These are phyloP conservation scores for Calcarius lapponicus DNA, from an alignment of 2,797 vertebrate species.

Conservation along the genomic window DNA sequence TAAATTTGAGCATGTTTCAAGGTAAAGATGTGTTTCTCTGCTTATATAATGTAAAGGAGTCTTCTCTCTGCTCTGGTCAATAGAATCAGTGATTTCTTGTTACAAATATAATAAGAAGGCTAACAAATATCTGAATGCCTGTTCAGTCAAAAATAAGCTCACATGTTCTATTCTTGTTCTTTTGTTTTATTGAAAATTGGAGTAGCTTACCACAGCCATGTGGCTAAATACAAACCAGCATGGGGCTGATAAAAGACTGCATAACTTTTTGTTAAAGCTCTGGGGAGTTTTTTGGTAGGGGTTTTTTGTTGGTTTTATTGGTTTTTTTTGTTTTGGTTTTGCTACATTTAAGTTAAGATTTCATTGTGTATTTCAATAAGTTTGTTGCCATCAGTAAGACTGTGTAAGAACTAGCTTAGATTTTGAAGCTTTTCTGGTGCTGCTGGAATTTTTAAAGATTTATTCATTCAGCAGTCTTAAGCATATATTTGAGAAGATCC, in stretches of 20 bases:
- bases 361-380: background rate
- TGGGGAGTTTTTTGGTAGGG: rapidly evolving
- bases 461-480: background rate
- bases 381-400: background rate
- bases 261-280: background rate
- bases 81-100: background rate
- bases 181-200: background rate
- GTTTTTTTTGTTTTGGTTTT: background rate
- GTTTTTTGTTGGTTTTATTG: background rate
- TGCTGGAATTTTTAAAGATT: background rate
- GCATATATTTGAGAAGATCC: background rate
- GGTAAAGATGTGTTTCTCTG: background rate
- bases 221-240: background rate
- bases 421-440: background rate
- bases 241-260: background rate
- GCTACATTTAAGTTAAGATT: background rate
- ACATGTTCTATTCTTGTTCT: background rate
- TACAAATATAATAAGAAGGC: background rate
- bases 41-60: background rate
- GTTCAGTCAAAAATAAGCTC: background rate
- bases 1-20: background rate
- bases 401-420: background rate
- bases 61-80: background rate
- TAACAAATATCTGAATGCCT: background rate
- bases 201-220: background rate